These are phyloP conservation scores for Drosophila orena DNA, from an alignment of 1,140 invertebrate genomes.

Conservation along the genomic window DNA sequence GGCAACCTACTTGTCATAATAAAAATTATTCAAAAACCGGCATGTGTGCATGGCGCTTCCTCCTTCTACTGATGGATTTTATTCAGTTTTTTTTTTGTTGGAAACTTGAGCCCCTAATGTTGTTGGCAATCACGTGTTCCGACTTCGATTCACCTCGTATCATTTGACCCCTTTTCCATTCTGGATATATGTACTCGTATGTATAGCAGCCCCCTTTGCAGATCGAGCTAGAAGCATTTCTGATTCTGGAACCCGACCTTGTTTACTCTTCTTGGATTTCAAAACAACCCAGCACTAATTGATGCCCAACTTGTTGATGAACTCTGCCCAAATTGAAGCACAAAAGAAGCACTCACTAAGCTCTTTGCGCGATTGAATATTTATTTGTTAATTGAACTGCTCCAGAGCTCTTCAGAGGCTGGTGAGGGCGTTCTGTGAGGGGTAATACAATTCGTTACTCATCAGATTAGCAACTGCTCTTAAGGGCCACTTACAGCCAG, in stretches of 20 bases:
- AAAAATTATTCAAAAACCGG: conserved; percentile 34
- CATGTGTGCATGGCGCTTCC: conserved; percentile 24
- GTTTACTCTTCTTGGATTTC: conserved; percentile 68
- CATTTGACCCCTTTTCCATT: conserved; percentile 71
- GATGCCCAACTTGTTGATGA: conserved; percentile 67
- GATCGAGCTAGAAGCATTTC: conserved; percentile 28
- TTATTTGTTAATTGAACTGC: conserved; percentile 44
- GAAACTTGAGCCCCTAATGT: conserved; percentile 74
- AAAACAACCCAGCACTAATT: conserved; percentile 70
- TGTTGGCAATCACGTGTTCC: conserved; percentile 67
- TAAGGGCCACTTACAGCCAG: conserved; percentile 34
- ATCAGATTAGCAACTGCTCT: conserved; percentile 13
- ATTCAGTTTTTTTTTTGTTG: conserved; percentile 8
- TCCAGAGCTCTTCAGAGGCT: conserved; percentile 15
- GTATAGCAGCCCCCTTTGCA: conserved; percentile 10
- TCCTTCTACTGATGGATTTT: conserved; percentile 19
- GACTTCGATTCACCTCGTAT: conserved; percentile 66
- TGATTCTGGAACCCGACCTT: conserved; percentile 63
- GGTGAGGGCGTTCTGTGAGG: conserved; percentile 38
- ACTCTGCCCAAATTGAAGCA: conserved; percentile 56
- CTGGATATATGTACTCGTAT: background rate
- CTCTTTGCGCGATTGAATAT: conserved; percentile 51
- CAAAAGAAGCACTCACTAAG: conserved; percentile 33
- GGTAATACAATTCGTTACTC: conserved; percentile 17
- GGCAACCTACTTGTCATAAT: conserved; percentile 46